Base-by-base conservation (phyloP, 2,797 vertebrate species). In the Falco biarmicus region DNA sequence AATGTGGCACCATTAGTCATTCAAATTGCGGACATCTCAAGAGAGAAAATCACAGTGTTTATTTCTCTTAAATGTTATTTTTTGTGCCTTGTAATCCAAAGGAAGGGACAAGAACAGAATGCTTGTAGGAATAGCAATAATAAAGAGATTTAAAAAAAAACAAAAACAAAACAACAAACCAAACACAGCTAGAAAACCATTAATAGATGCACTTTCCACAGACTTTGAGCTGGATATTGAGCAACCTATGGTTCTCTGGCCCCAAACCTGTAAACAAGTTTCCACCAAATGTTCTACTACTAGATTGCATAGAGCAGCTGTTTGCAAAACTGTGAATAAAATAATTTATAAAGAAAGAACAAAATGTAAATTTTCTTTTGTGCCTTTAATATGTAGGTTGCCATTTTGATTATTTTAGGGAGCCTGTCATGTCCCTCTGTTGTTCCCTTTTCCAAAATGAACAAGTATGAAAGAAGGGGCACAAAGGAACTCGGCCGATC, bases 271-370 rank as follows among this genome's bases (percentile, higher is more conserved):
- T 14, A 88, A 86, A 84, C 10, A 18, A 43, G 5, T 64, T 80
- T 61, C n/a, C 16, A 37, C 12, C 56, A 54, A 88, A 53, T 39
- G 22, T 12, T 37, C 37, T 80, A 56, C 26, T 47, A 51, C 17
- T 66, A 19, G 39, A 41, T 3, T 48, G 57, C 10, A 64, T 0
- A 1, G 13, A 6, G 29, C 16, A 71, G 22, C 10, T 64, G 5
- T 24, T 53, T 48, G 6, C 17, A 75, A 84, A 66, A 83, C 45
- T 11, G 5, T 26, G 45, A 50, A 31, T 51, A 6, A 32, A 65
- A 47, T 54, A 25, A 9, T 17, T 18, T 41, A 29, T 25, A 39
- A 94, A 69, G 4, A 81, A 85, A 61, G 14, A 48, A 10, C 13
- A 66, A 74, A 74, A 31, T 0, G 8, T 13, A 26, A 7, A n/a